A percentile compares a stretch with the other conserved stretches of the same genome.
These are phyloP conservation scores for Allacma fusca DNA, from an alignment of 2,888 invertebrate genomes.

Conservation along the genomic window DNA sequence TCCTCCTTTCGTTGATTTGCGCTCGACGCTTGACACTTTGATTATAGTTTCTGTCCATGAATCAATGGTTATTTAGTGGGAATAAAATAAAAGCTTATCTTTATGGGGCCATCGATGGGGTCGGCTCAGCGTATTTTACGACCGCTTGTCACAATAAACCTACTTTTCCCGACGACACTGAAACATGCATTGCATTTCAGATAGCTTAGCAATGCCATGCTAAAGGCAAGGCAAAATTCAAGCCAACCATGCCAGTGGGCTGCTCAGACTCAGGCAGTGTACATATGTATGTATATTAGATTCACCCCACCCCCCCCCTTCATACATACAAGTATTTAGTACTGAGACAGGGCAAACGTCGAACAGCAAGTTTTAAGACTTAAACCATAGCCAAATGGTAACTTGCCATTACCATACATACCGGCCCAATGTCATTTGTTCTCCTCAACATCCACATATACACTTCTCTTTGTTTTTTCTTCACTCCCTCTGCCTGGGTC, in stretches of 20 bases:
- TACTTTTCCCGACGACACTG: slow-evolving; percentile 35
- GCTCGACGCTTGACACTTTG: slow-evolving; percentile 47
- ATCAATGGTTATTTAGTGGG: slow-evolving; percentile 54
- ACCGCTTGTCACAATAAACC: slow-evolving; percentile 50
- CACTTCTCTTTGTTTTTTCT: neutral
- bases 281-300: no score
- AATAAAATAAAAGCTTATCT: slow-evolving; percentile 52
- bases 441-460: neutral
- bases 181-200: slow-evolving; percentile 30
- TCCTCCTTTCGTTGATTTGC: slow-evolving; percentile 32
- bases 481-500: neutral
- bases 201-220: slow-evolving; percentile 14
- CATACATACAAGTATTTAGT: no score
- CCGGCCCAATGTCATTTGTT: slow-evolving; percentile 19
- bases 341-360: neutral
- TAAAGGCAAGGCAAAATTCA: slow-evolving; percentile 4
- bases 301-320: no score
- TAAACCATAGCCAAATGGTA: slow-evolving; percentile 8
- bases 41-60: slow-evolving; percentile 44
- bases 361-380: slow-evolving; percentile 7
- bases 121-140: slow-evolving; percentile 45
- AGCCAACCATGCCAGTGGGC: no score
- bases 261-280: no score
- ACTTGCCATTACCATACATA: slow-evolving; percentile 23
- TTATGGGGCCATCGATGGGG: slow-evolving; percentile 50